Conservation (phyloP, 2,888 invertebrate genomes). For the Nezara viridula region DNA sequence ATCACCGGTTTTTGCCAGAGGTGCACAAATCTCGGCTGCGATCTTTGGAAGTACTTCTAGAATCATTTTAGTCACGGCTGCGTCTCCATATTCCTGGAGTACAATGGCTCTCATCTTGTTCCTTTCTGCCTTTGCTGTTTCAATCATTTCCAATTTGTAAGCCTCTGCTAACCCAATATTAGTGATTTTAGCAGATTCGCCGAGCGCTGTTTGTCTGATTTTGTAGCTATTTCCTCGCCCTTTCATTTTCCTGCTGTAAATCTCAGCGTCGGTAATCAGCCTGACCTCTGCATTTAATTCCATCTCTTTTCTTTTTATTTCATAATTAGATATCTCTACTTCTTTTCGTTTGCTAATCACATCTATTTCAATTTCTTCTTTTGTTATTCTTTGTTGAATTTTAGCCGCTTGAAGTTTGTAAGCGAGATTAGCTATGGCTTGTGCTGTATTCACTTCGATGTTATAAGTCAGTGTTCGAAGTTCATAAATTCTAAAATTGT, state of each 20-base stretch:
- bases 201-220: constrained; percentile 90
- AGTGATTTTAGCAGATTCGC: constrained; percentile 92
- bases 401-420: constrained; percentile 97
- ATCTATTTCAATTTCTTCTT: constrained; percentile 97
- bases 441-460: constrained; percentile 96
- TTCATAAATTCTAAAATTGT: constrained; percentile 90
- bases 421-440: constrained; percentile 95
- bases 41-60: constrained; percentile 96
- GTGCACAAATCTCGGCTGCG: constrained; percentile 88
- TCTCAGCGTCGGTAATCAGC: constrained; percentile 94
- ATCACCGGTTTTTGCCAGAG: not conserved
- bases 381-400: constrained; percentile 92
- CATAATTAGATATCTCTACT: constrained; percentile 95
- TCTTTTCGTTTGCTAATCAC: constrained; percentile 95
- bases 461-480: constrained; percentile 96
- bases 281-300: constrained; percentile 90
- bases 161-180: constrained; percentile 93
- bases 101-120: constrained; percentile 96
- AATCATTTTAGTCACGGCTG: constrained; percentile 92
- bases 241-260: constrained; percentile 88
- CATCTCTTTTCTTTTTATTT: constrained; percentile 90
- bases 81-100: constrained; percentile 95
- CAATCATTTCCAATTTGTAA: constrained; percentile 87
- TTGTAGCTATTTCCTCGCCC: constrained; percentile 95
- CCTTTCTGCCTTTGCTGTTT: constrained; percentile 94